Base-by-base conservation (phyloP, 2,113 vertebrate genomes). In the Poicephalus gulielmi region DNA sequence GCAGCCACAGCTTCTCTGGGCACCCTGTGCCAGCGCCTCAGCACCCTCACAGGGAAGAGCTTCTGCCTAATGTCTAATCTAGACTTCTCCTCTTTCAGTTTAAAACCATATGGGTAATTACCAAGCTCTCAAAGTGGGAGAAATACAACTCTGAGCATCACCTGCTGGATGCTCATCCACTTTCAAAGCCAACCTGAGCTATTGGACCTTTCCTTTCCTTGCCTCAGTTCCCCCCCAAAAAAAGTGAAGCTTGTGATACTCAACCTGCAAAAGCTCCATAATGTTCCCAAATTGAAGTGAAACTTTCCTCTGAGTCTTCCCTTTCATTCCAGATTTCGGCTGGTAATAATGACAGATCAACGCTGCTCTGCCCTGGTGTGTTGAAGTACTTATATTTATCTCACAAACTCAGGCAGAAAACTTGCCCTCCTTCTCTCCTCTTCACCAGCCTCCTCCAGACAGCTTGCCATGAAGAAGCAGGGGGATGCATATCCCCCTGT, bases 301-400 rank as follows among this genome's bases (percentile, higher is more conserved):
- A 90, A 46, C 25, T 52, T 85, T 13, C 19, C 23, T 17, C 1
- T 7, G 39, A 20, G 24, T 64, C 37, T 71, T 71, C 15, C 12
- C 8, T 19, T 62, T 46, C 23, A 1, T 27, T 76, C 76, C 90
- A 59, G 17, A 5, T n/a, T 20, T 64, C 0, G 1, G 13, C 25
- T 0, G 0, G 5, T 33, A 53, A 18, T 3, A 47, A 11, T 15
- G 31, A 19, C 20, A 20, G 50, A 59, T 8, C 41, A 37, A 33
- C 33, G 3, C 9, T 1, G 1, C 55, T 49, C n/a, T 28, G 59
- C 52, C 49, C 4, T 9, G 7, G 39, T 7, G 22, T 5, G 0
- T 8, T 14, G 3, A 6, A 44, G 35, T 4, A 9, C 69, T 70
- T 62, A 7, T 8, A 16, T 47, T 78, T 28, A 18, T 31, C 62